Evolutionary conservation across 2,797 vertebrate species (phyloP).

Genomic region (Allobates femoralis): DNA sequence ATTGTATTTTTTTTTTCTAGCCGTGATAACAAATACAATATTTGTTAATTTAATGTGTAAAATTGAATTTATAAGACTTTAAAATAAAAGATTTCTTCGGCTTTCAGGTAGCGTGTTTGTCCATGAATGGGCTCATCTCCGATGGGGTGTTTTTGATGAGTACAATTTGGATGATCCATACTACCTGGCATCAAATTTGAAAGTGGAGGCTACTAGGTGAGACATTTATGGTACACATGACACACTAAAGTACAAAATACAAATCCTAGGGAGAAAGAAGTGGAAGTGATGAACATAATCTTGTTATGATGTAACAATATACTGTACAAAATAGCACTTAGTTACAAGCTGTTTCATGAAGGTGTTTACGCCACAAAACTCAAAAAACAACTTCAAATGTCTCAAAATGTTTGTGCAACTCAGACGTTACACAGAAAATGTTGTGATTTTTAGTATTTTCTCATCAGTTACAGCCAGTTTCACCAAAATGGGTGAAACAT

Average conservation of each 20-base stretch:
- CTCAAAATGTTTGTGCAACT: too few relatives aligned
- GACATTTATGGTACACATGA: not conserved
- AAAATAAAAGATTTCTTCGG: not conserved
- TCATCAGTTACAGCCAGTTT: too few relatives aligned
- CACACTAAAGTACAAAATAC: not conserved
- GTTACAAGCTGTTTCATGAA: too few relatives aligned
- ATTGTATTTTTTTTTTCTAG: not conserved
- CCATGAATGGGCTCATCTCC: constrained; percentile 77
- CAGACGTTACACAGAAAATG: too few relatives aligned
- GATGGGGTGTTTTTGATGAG: constrained; percentile 76
- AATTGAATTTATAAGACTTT: not conserved
- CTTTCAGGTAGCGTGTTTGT: constrained; percentile 70
- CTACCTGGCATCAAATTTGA: constrained; percentile 58
- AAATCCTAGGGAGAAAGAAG: not conserved
- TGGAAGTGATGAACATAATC: not conserved
- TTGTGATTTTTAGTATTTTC: too few relatives aligned
- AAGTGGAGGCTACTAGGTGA: constrained; percentile 68
- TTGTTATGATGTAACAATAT: not conserved
- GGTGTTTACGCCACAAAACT: too few relatives aligned
- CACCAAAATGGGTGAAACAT: too few relatives aligned
- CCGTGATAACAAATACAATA: too few relatives aligned
- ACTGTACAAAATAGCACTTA: not conserved
- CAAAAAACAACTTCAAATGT: too few relatives aligned
- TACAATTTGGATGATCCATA: constrained; percentile 71
- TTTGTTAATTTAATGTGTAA: too few relatives aligned